Conservation (phyloP, 1,140 invertebrate species). For the Hormaphis cornu region DNA sequence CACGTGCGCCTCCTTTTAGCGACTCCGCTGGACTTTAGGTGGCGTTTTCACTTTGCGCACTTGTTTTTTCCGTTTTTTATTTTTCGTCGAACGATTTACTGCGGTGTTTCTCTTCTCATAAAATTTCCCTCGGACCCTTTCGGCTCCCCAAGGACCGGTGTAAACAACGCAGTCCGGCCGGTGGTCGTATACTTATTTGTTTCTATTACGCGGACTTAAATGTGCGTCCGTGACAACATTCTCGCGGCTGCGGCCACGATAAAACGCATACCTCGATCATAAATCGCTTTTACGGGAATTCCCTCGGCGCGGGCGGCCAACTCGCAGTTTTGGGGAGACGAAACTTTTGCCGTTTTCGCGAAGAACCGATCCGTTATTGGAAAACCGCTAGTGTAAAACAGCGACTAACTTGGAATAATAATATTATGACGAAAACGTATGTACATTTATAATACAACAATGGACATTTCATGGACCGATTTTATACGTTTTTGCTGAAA, state of each 20-base stretch:
- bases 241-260: constrained; percentile 23
- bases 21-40: too few species aligned
- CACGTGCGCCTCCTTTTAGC: too few species aligned
- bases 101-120: neutral
- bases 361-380: neutral
- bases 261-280: constrained; percentile 28
- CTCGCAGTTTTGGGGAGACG: neutral
- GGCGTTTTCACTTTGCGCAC: too few species aligned
- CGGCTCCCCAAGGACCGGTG: constrained; percentile 20
- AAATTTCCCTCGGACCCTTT: constrained; percentile 8
- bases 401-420: too few species aligned
- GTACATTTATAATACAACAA: too few species aligned
- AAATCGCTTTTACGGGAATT: constrained; percentile 31
- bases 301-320: too few species aligned
- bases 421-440: too few species aligned
- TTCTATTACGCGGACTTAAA: constrained; percentile 30
- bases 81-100: neutral
- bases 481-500: too few species aligned
- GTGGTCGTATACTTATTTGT: constrained; percentile 31
- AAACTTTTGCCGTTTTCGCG: constrained; percentile 8
- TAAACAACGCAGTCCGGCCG: constrained; percentile 22
- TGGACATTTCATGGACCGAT: too few species aligned
- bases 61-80: too few species aligned
- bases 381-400: too few species aligned
- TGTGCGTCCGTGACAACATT: constrained; percentile 15